Evolutionary conservation across 2,797 vertebrate species (phyloP), one percentile per base, ranked within the genome.

Genomic region (Phylloscopus collybita): DNA sequence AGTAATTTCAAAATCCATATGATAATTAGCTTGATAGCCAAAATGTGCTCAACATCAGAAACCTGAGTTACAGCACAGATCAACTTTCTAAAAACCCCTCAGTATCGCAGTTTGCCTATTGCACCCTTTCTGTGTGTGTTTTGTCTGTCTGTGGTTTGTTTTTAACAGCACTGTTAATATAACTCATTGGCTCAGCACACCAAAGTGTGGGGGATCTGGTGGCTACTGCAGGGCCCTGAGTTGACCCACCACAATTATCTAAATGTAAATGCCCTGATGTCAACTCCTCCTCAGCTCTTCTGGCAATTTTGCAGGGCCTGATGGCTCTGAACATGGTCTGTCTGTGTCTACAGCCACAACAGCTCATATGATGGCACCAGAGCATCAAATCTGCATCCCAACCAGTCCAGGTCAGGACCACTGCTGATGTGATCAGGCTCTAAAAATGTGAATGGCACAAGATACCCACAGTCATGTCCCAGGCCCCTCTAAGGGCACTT

Each of bases 21-120:
- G 76, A 96, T 97, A 97, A 97, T 98, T 97, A 97, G 95, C 96
- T 97, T 96, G 97, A 97, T 69, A 88, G 96, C 80, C 94, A 84
- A 97, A 98, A 97, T 94, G 96, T 92, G 92, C 92, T 96, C 92
- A 96, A 96, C 86, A 84, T 92, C 95, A 98, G 95, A 92, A 97
- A 96, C 76, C 11, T 26, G 87, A 93, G 61, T 78, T 74, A 86
- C 22, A 81, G 64, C 93, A 93, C 47, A 82, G 87, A 87, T 18
- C 56, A 64, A 51, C 54, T 89, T 56, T 79, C 86, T 14, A 38
- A 53, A 67, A 91, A 84, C 8, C 6, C 23, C 44, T 69, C 70
- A 82, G 56, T 21, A 30, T 25, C 80, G 79, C 54, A 60, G 42
- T 82, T 85, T 53, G 75, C 79, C 79, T 84, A 66, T 75, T 78